Conservation (phyloP, 2,888 invertebrate genomes). For the Tenthredo scrophulariae region DNA sequence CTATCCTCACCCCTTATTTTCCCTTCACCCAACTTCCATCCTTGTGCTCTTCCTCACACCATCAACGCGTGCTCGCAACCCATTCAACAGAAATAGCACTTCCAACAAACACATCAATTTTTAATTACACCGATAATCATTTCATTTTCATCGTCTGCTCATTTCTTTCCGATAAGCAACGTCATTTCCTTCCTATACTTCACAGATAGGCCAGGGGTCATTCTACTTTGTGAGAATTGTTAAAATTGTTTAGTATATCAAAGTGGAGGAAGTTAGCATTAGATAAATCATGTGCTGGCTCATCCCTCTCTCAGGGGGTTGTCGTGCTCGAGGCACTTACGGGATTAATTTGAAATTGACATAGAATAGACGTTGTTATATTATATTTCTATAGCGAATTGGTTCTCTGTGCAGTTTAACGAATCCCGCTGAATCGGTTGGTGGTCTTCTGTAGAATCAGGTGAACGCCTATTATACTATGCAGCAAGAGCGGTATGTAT, state of each 20-base stretch:
- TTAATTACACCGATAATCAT: conserved; percentile 60
- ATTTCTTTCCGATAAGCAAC: not conserved
- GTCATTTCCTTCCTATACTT: not conserved
- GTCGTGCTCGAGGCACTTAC: conserved; percentile 1
- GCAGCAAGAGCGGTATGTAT: not conserved
- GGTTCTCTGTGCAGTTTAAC: not conserved
- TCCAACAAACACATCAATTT: conserved; percentile 67
- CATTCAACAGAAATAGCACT: conserved; percentile 60
- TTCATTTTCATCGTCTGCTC: not conserved
- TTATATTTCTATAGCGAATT: not conserved
- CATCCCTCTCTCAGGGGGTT: not conserved
- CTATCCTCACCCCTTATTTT: conserved; percentile 52
- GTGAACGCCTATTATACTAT: not conserved
- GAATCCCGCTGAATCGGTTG: not conserved
- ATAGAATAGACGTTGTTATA: no score
- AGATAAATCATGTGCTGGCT: conserved; percentile 10
- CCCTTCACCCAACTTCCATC: conserved; percentile 61
- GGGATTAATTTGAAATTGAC: conserved; percentile 24
- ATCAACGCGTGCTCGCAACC: conserved; percentile 64
- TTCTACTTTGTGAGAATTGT: not conserved
- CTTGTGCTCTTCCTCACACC: conserved; percentile 63
- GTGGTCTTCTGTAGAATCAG: not conserved
- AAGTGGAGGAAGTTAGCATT: not conserved
- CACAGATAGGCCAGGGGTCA: not conserved
- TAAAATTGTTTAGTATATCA: not conserved